Evolutionary conservation across 2,888 invertebrate genomes (phyloP), one percentile per base, ranked within the genome.

Genomic region (Polylopha cassiicola): DNA sequence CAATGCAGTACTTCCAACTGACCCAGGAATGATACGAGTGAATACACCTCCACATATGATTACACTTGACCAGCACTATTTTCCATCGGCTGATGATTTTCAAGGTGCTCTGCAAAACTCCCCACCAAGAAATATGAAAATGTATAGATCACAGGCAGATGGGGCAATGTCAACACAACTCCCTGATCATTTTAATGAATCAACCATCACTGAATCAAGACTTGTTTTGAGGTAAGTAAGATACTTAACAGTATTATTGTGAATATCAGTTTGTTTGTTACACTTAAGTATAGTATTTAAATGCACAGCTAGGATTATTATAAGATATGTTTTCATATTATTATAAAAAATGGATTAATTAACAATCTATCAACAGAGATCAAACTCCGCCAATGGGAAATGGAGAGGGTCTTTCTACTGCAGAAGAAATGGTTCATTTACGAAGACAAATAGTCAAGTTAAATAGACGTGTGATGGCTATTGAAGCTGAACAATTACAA

Each of bases 1-100:
- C 65, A 94, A 95, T 86, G 91, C 94, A 7, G 89, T 94, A 47
- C 76, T 94, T 65, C 87, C 89, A 26, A 89, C 89, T 43, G 91
- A 92, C 53, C 89, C 91, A 18, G 89, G 90, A 9, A 89, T 91
- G 78, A 88, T 95, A 32, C 89, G 95, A 47, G 94, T 97, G 29
- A 89, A 93, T 78, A 97, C 97, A 10, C 97, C 97, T 3, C 97
- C 97, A 6, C 88, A 95, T 55, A 91, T 92, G 10, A 90, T 97
- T 36, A 97, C 95, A 6, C 85, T 97, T 37, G 93, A 94, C 55
- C 93, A 93, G 60, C 94, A 94, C 65, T 92, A 91, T 50, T 94
- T 94, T 62, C 94, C 94, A 20, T 88, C 92, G 14, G 89, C 89
- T 46, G 87, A 89, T 51, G 89, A 90, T 50, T 81, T 77, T 46